Percentiles rank a stretch among this genome's conserved stretches.
Evolutionary conservation across 2,113 vertebrate genomes (phyloP).

Genomic region (Camelus dromedarius): DNA sequence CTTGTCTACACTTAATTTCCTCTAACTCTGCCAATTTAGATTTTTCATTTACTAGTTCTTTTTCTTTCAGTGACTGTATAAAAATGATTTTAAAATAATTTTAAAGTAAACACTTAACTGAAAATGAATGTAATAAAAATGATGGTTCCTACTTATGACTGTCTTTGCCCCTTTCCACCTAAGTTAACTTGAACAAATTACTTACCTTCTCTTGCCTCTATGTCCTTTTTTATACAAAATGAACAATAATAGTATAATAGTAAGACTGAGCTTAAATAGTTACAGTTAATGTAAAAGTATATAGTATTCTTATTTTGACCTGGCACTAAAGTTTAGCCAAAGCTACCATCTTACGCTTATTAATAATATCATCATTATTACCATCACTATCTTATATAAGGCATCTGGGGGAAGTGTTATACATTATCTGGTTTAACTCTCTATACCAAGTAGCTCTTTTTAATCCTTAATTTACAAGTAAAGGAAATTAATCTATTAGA

Average conservation of each 20-base stretch:
- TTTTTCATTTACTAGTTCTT: constrained; percentile 93
- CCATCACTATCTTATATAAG: background rate
- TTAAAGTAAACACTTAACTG: constrained; percentile 46
- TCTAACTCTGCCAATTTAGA: constrained; percentile 90
- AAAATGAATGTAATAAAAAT: constrained; percentile 48
- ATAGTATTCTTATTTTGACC: background rate
- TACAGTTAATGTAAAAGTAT: background rate
- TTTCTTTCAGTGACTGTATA: constrained; percentile 90
- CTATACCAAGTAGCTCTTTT: background rate
- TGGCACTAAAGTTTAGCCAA: background rate
- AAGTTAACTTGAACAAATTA: constrained; percentile 34
- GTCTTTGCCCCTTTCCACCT: background rate
- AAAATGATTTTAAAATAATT: constrained; percentile 62
- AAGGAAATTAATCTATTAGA: background rate
- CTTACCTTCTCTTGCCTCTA: background rate
- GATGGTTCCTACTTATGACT: background rate
- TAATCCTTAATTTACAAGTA: constrained; percentile 14
- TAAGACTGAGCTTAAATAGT: background rate
- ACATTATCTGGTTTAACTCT: constrained; percentile 24
- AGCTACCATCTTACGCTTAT: background rate
- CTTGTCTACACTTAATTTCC: constrained; percentile 90
- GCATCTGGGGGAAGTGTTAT: background rate
- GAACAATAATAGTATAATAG: background rate
- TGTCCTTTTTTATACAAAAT: constrained; percentile 29
- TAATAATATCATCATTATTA: background rate